A percentile compares a stretch with the other conserved stretches of the same genome.
Evolutionary conservation across 2,797 vertebrate species (phyloP).

Genomic region (Gymnoscopelus braueri): DNA sequence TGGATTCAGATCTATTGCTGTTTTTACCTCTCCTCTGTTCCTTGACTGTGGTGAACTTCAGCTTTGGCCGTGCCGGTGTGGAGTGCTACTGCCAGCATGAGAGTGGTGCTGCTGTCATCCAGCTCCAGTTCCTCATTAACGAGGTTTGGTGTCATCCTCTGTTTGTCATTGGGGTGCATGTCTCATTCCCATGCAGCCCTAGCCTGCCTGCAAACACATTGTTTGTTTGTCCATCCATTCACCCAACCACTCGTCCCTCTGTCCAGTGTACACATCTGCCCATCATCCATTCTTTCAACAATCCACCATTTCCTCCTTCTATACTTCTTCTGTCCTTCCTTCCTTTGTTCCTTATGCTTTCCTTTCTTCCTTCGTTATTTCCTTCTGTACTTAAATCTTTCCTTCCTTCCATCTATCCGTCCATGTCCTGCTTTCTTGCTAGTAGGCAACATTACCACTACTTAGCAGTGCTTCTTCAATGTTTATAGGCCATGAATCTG

Average conservation of each 20-base stretch:
- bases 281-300: neutral
- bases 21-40: conserved; percentile 54
- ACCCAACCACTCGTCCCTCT: neutral
- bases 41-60: conserved; percentile 82
- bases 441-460: neutral
- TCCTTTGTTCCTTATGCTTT: neutral
- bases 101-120: conserved; percentile 93
- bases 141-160: conserved; percentile 84
- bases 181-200: conserved; percentile 2
- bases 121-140: conserved; percentile 98
- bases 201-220: neutral
- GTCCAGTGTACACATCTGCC: neutral
- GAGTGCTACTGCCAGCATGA: conserved; percentile 99
- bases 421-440: neutral
- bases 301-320: neutral
- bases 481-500: conserved; percentile 15
- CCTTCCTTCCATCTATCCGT: neutral
- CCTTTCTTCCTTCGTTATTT: neutral
- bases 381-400: neutral
- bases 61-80: conserved; percentile 95
- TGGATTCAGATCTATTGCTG: neutral
- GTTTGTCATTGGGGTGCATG: conserved; percentile 30
- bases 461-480: conserved; percentile 5
- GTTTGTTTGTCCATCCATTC: conserved; percentile 18
- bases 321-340: neutral